phyloP scores from a whole-genome alignment of 2,113 vertebrate species.

The Austrofundulus limnaeus region DNA sequence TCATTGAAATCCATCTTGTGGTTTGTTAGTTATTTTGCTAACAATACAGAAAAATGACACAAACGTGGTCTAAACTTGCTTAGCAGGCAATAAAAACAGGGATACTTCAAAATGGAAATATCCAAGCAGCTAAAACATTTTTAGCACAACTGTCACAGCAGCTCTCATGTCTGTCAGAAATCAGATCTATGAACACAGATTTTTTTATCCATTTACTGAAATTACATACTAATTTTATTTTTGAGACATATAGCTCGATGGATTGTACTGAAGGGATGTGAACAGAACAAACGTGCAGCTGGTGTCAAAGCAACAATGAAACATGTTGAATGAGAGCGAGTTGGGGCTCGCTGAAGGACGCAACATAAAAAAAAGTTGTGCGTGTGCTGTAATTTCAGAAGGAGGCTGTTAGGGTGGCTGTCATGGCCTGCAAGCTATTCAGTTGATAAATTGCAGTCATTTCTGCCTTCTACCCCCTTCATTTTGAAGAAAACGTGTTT shows the following conservation, averaged over 20 bases:
- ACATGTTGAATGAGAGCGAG: slow-evolving; percentile 37
- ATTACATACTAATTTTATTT: slow-evolving; percentile 7
- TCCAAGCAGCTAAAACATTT: neutral
- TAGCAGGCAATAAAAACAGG: too few species aligned
- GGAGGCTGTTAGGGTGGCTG: slow-evolving; percentile 3
- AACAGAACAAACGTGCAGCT: slow-evolving; percentile 12
- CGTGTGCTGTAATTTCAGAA: slow-evolving; percentile 14
- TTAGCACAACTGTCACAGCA: neutral
- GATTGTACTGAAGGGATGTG: slow-evolving; percentile 1
- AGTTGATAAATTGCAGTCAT: slow-evolving; percentile 1
- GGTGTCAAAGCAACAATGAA: slow-evolving; percentile 20
- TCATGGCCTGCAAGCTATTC: neutral
- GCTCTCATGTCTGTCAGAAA: neutral
- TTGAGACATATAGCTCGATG: slow-evolving; percentile 6
- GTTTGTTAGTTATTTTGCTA: too few species aligned
- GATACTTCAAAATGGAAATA: too few species aligned
- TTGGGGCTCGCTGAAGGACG: slow-evolving; percentile 31
- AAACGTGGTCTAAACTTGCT: too few species aligned
- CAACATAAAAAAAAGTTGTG: slow-evolving; percentile 8
- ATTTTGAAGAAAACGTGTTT: neutral
- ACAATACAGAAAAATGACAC: too few species aligned
- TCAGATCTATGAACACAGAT: neutral
- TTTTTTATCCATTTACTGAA: neutral
- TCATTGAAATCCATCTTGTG: too few species aligned
- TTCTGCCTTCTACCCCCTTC: neutral